Evolutionary conservation across 2,888 invertebrate species (phyloP).

Genomic region (Trissonchulus sp.): DNA sequence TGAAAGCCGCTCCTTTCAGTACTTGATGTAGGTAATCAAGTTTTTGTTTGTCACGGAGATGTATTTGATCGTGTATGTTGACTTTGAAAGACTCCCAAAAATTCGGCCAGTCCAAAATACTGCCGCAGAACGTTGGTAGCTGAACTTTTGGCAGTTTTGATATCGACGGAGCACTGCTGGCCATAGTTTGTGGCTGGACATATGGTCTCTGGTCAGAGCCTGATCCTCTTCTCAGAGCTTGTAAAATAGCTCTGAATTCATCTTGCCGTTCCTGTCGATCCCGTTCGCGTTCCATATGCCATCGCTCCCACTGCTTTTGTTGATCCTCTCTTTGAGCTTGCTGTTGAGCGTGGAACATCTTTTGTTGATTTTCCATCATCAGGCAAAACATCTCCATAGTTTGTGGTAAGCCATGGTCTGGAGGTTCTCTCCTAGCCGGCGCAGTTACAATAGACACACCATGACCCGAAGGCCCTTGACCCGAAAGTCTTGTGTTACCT

Average conservation of each 20-base stretch:
- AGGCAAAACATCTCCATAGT: not conserved
- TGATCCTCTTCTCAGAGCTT: not conserved
- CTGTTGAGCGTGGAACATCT: not conserved
- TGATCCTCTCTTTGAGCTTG: no score
- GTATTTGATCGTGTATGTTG: not conserved
- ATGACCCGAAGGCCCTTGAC: no score
- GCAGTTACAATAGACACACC: not conserved
- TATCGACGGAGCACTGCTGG: not conserved
- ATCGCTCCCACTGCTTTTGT: slow-evolving; percentile 2
- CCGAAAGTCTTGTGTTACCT: no score
- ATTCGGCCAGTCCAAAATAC: slow-evolving; percentile 11
- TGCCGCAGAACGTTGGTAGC: not conserved
- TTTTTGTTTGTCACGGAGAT: slow-evolving; percentile 6
- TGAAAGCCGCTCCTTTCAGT: not conserved
- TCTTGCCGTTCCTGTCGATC: not conserved
- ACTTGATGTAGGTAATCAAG: slow-evolving; percentile 13
- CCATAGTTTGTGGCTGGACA: not conserved
- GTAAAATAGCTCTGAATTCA: not conserved
- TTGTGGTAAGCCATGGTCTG: no score
- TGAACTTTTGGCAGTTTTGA: slow-evolving; percentile 6
- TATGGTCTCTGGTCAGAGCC: no score
- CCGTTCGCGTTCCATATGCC: not conserved
- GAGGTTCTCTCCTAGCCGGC: no score
- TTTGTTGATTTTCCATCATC: slow-evolving; percentile 4
- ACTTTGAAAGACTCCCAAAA: slow-evolving; percentile 9